Percentiles rank a stretch among this genome's conserved stretches.
These are phyloP conservation scores for Ips nitidus DNA, from an alignment of 1,140 invertebrate species.

Conservation along the genomic window DNA sequence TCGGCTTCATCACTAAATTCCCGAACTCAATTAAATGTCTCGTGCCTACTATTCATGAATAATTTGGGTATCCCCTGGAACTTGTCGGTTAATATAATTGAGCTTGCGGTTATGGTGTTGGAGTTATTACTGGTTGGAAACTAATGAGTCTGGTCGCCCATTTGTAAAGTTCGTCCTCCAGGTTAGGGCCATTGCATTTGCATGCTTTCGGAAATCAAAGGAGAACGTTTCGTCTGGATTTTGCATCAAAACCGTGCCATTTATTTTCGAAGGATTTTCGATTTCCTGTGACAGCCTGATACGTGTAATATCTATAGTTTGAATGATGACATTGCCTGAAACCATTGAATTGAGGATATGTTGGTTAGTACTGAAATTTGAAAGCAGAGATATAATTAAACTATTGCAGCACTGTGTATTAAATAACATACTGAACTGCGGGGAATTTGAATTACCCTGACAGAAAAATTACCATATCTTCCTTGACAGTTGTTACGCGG, in stretches of 20 bases:
- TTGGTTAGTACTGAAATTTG: not conserved
- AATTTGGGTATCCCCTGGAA: not conserved
- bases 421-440: too few relatives aligned
- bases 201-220: not conserved
- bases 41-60: not conserved
- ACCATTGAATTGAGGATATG: not conserved
- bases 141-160: not conserved
- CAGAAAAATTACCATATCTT: too few relatives aligned
- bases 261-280: not conserved
- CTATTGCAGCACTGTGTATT: too few relatives aligned
- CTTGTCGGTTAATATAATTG: constrained; percentile 1
- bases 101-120: not conserved
- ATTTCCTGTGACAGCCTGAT: not conserved
- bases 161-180: not conserved
- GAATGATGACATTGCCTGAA: not conserved
- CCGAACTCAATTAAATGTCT: constrained; percentile 3
- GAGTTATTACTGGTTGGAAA: not conserved
- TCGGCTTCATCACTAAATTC: not conserved
- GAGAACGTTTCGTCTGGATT: not conserved
- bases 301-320: not conserved
- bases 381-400: too few relatives aligned
- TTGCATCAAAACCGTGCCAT: not conserved
- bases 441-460: too few relatives aligned
- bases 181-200: not conserved
- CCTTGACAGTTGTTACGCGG: too few relatives aligned